A percentile compares a stretch with the other conserved stretches of the same genome.
phyloP scores from a whole-genome alignment of 2,888 invertebrate genomes.

The Xylota sylvarum region DNA sequence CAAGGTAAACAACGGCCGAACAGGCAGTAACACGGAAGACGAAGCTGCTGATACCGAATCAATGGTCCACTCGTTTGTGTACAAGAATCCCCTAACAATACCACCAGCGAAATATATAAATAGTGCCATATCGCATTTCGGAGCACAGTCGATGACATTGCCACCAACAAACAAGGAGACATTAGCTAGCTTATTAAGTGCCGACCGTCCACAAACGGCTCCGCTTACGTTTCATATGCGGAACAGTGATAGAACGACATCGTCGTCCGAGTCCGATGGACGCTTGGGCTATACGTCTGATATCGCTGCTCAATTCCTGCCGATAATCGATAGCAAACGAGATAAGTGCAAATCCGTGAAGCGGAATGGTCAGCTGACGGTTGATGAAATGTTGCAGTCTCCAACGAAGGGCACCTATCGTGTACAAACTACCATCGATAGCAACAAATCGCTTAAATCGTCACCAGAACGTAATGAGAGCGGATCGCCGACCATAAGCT shows the following conservation, averaged over 20 bases:
- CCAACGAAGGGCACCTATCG: slow-evolving; percentile 37
- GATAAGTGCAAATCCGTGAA: slow-evolving; percentile 32
- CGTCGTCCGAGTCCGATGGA: slow-evolving; percentile 47
- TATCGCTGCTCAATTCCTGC: neutral
- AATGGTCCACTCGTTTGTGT: slow-evolving; percentile 81
- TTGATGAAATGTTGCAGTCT: slow-evolving; percentile 50
- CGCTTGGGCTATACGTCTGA: slow-evolving; percentile 11
- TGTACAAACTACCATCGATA: slow-evolving; percentile 32
- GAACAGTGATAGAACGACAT: slow-evolving; percentile 36
- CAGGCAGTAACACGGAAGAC: slow-evolving; percentile 69
- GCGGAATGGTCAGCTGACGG: slow-evolving; percentile 60
- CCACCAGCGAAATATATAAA: slow-evolving; percentile 79
- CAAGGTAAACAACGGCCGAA: slow-evolving; percentile 71
- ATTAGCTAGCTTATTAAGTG: slow-evolving; percentile 53
- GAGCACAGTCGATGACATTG: slow-evolving; percentile 59
- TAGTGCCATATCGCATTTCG: slow-evolving; percentile 54
- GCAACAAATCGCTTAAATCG: slow-evolving; percentile 10
- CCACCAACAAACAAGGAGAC: slow-evolving; percentile 55
- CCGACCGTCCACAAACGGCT: slow-evolving; percentile 70
- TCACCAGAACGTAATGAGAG: slow-evolving; percentile 53
- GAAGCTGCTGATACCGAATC: slow-evolving; percentile 67
- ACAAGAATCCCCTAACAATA: slow-evolving; percentile 83
- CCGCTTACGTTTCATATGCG: slow-evolving; percentile 71
- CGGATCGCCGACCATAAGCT: slow-evolving; percentile 53
- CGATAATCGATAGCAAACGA: slow-evolving; percentile 40